Evolutionary conservation across 1,140 invertebrate genomes (phyloP).

Genomic region (Dendrolimus kikuchii): DNA sequence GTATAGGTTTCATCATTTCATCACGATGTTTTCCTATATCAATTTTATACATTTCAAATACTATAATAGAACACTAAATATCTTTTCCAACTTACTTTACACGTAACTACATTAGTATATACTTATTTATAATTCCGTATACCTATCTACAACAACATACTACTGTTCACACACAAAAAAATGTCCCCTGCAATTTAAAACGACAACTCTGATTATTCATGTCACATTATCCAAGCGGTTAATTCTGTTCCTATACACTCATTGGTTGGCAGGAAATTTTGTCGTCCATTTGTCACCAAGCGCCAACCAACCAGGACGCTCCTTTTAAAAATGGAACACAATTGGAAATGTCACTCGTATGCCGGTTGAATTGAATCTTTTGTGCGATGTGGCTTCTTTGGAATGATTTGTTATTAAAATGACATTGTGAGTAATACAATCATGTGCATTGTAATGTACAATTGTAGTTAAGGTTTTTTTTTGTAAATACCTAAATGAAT

Average conservation of each 20-base stretch:
- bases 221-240: constrained; percentile 17
- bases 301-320: constrained; percentile 36
- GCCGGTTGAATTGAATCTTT: constrained; percentile 38
- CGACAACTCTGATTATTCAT: constrained; percentile 27
- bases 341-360: constrained; percentile 46
- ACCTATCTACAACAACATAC: not conserved
- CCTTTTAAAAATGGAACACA: constrained; percentile 44
- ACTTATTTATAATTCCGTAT: not conserved
- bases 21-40: too few relatives aligned
- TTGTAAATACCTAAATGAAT: too few relatives aligned
- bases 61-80: too few relatives aligned
- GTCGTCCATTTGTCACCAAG: constrained; percentile 68
- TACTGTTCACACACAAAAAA: constrained; percentile 12
- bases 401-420: too few relatives aligned
- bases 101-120: too few relatives aligned
- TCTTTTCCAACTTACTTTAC: too few relatives aligned
- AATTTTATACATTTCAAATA: too few relatives aligned
- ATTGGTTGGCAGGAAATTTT: constrained; percentile 43
- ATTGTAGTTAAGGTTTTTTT: too few relatives aligned
- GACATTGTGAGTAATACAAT: too few relatives aligned
- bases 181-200: constrained; percentile 17
- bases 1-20: too few relatives aligned
- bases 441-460: too few relatives aligned
- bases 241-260: constrained; percentile 15
- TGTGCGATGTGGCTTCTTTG: constrained; percentile 11